Evolutionary conservation across 2,888 invertebrate species (phyloP).

Genomic region (Heteropelma amictum): DNA sequence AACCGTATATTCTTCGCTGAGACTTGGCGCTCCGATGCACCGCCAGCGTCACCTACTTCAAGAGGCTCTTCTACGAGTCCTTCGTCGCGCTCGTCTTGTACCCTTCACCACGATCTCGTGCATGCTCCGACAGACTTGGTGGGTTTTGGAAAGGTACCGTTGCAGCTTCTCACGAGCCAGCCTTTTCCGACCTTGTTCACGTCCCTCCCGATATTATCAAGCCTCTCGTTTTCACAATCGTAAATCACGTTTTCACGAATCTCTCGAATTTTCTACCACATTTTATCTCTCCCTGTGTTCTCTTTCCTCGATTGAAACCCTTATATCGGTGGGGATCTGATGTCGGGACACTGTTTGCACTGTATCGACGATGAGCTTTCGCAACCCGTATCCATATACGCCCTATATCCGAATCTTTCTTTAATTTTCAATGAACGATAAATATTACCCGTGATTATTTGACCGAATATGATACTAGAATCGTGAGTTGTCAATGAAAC

Average conservation of each 20-base stretch:
- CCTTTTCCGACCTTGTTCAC: neutral
- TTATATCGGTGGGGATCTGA: neutral
- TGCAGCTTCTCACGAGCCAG: slow-evolving; percentile 12
- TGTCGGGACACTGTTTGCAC: neutral
- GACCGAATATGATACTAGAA: too few species aligned
- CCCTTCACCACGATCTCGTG: slow-evolving; percentile 55
- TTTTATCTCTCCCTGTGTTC: neutral
- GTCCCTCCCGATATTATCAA: neutral
- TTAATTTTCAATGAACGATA: slow-evolving; percentile 6
- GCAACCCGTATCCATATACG: neutral
- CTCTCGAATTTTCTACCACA: neutral
- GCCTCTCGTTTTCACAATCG: slow-evolving; percentile 4
- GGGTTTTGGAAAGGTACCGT: slow-evolving; percentile 11
- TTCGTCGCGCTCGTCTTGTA: slow-evolving; percentile 60
- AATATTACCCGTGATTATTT: too few species aligned
- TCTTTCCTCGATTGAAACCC: neutral
- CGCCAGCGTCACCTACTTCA: slow-evolving; percentile 54
- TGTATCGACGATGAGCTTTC: neutral
- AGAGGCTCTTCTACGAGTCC: slow-evolving; percentile 60
- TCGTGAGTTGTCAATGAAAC: too few species aligned
- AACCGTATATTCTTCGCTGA: slow-evolving; percentile 18
- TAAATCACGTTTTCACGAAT: neutral
- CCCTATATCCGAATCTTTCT: too few species aligned
- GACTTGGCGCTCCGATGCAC: slow-evolving; percentile 44
- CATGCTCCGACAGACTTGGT: slow-evolving; percentile 50